Base-by-base conservation (phyloP, 2,113 vertebrate species). In the Penelope pileata region DNA sequence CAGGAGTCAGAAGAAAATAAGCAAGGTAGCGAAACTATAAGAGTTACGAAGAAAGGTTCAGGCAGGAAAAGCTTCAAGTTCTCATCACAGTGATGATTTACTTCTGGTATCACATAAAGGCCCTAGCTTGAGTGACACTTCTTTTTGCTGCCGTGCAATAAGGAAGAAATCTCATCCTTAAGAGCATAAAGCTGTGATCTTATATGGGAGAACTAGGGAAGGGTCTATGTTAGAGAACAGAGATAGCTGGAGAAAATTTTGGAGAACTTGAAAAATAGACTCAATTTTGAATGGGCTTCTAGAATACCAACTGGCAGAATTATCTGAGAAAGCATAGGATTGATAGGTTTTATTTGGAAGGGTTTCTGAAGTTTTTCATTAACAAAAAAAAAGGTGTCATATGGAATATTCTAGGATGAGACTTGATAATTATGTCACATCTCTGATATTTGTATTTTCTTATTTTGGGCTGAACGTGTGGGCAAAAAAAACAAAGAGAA, bases 401-500 rank as follows among this genome's bases (percentile, higher is more conserved):
- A 58, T 3, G 54, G 32, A 58, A 69, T 38, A 45, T 51, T 18
- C 38, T 86, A 53, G 34, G 34, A 43, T 56, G 30, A 78, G 21
- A 40, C 45, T 66, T 22, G 40, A 75, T 66, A 92, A 73, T 80
- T 60, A 72, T 3, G 32, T 64, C 62, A 73, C 3, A 53, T 6
- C 4, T 51, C 32, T 62, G 62, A 85, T 69, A 47, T 0, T 3
- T 66, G 14, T 6, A 34, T 42, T 82, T 83, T 79, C 62, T 75
- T 85, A 53, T 29, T 91, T 79, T 83, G 27, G 45, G n/a, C 63
- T 67, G n/a, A 85, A 91, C 38, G 51, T 75, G 23, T 14, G 68
- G 56, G 58, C 38, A 67, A 42, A 94, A 91, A 72, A n/a, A 17
- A 54, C 54, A n/a, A 56, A 56, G 30, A n/a, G 10, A 58, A 58